phyloP scores from a whole-genome alignment of 2,888 invertebrate species.

The Ormyrus labotus region DNA sequence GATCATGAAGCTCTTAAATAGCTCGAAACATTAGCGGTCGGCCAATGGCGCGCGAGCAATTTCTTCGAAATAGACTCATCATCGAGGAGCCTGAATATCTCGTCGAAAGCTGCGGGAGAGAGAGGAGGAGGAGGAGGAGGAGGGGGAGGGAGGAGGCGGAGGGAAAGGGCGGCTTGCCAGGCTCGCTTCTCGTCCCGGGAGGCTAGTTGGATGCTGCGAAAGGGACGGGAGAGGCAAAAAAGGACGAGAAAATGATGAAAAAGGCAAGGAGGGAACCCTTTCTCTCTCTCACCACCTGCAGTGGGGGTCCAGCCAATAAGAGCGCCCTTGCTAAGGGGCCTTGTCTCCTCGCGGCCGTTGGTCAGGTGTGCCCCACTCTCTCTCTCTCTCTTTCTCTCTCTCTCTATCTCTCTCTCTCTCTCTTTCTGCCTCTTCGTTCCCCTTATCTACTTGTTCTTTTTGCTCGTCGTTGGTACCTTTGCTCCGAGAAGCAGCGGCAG shows the following conservation, averaged over 20 bases:
- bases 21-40: conserved; percentile 39
- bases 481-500: no score
- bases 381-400: conserved; percentile 11
- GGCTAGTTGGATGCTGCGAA: conserved; percentile 47
- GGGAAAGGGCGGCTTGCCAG: conserved; percentile 45
- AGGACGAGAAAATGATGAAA: conserved; percentile 17
- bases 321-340: conserved; percentile 59
- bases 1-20: conserved; percentile 34
- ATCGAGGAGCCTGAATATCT: conserved; percentile 52
- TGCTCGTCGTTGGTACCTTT: no score
- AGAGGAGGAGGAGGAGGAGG: conserved; percentile 14
- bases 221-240: conserved; percentile 48
- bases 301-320: conserved; percentile 56
- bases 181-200: conserved; percentile 44
- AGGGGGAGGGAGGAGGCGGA: background rate
- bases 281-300: conserved; percentile 55
- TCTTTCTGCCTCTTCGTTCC: conserved; percentile 26
- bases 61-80: conserved; percentile 65
- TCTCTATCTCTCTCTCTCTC: conserved; percentile 8
- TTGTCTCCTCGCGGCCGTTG: conserved; percentile 66
- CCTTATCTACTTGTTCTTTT: background rate
- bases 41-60: conserved; percentile 60
- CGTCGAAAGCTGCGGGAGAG: conserved; percentile 3
- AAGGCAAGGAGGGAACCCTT: conserved; percentile 56
- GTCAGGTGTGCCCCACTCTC: conserved; percentile 68